Conservation (phyloP, 2,797 vertebrate species). For the Sitta carolinensis region DNA sequence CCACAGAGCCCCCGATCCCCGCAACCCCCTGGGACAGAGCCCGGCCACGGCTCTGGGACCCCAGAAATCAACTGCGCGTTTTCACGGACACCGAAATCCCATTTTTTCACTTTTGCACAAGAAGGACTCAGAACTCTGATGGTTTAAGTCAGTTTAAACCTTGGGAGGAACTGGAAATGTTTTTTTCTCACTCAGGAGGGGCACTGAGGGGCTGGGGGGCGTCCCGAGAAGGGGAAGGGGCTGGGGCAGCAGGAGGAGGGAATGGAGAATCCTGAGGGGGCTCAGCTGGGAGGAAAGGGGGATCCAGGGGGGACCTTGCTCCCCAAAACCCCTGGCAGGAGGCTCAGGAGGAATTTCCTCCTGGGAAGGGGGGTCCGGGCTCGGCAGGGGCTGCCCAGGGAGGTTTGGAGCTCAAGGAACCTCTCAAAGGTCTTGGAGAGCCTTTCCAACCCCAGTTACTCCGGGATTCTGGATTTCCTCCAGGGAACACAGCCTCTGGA, state of each 20-base stretch:
- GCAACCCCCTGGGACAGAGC: background rate
- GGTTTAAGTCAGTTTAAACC: background rate
- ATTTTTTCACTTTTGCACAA: background rate
- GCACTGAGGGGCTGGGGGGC: fast-evolving
- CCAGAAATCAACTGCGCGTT: no score
- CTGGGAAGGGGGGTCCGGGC: fast-evolving
- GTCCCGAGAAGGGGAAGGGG: background rate
- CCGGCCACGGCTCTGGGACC: no score
- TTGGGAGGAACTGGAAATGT: background rate
- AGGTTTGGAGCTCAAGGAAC: no score
- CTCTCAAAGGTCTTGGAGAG: fast-evolving
- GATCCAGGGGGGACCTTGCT: background rate
- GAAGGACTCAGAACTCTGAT: fast-evolving
- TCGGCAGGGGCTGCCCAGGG: background rate
- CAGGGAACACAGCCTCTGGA: fast-evolving
- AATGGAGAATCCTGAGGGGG: background rate
- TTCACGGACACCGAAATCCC: background rate
- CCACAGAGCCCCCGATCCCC: background rate
- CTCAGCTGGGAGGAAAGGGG: background rate
- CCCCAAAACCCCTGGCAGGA: background rate
- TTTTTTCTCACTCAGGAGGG: background rate
- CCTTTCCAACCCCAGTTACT: background rate
- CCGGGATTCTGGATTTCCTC: background rate
- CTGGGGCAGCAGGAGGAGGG: background rate
- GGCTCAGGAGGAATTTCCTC: background rate